A percentile compares a stretch with the other conserved stretches of the same genome.
These are phyloP conservation scores for Ardeotis arabs DNA, from an alignment of 2,113 vertebrate species.

Conservation along the genomic window DNA sequence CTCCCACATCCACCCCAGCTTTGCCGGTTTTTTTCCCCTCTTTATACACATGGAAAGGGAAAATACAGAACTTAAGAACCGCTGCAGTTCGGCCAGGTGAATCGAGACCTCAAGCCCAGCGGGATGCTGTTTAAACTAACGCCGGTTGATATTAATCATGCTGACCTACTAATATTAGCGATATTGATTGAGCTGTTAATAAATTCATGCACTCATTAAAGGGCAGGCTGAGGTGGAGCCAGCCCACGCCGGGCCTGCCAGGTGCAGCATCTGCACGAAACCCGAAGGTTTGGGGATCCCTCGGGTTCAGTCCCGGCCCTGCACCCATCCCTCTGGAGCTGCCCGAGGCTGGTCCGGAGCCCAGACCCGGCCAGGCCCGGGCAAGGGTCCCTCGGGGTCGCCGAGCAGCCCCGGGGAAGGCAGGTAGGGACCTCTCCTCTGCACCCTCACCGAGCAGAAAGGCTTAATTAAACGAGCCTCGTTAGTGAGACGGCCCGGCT, in stretches of 20 bases:
- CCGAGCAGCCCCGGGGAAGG: background rate
- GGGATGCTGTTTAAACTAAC: too few species aligned
- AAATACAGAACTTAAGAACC: background rate
- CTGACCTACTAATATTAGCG: too few species aligned
- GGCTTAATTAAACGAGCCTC: background rate
- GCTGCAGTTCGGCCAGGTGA: accelerated
- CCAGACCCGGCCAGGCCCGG: background rate
- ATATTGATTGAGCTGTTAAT: background rate
- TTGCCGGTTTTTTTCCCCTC: too few species aligned
- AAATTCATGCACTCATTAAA: background rate
- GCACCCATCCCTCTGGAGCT: background rate
- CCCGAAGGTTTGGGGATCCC: accelerated
- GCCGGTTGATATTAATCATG: background rate
- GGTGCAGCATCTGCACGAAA: background rate
- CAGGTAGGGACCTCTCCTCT: background rate
- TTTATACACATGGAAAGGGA: background rate
- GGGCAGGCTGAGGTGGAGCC: background rate
- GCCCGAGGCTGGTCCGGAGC: background rate
- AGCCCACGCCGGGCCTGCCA: background rate
- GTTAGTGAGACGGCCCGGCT: background rate
- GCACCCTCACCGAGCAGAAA: background rate
- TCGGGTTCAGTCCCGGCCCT: background rate
- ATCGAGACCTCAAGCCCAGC: accelerated
- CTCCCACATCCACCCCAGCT: background rate
- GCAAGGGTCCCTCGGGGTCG: background rate